phyloP scores from a whole-genome alignment of 2,888 invertebrate species.

The Autographa pulchrina region DNA sequence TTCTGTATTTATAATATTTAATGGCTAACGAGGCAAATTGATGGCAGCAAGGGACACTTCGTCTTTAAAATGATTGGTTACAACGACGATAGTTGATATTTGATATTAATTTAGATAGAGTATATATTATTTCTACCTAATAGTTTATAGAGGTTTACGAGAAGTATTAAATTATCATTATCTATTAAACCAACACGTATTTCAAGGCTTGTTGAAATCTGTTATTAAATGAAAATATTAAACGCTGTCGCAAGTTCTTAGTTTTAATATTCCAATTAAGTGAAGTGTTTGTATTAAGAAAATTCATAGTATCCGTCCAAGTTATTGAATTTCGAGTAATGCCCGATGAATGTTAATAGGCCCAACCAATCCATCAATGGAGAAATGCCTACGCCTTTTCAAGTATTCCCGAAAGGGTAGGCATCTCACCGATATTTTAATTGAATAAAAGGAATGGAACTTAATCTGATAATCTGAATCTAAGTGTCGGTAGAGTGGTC shows the following conservation, averaged over 20 bases:
- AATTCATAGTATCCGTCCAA: conserved; percentile 1
- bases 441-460: conserved; percentile 9
- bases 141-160: not conserved
- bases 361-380: not conserved
- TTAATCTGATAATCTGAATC: conserved; percentile 9
- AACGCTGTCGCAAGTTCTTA: not conserved
- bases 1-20: conserved; percentile 65
- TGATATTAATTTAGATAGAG: conserved; percentile 30
- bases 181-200: not conserved
- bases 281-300: conserved; percentile 3
- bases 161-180: not conserved
- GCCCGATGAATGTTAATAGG: conserved; percentile 6
- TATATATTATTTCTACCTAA: not conserved
- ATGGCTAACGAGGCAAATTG: conserved; percentile 70
- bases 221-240: not conserved
- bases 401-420: conserved; percentile 6
- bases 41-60: conserved; percentile 62
- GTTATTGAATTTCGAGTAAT: conserved; percentile 5
- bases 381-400: not conserved
- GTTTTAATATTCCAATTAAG: not conserved
- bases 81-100: conserved; percentile 36
- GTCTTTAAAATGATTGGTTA: conserved; percentile 45
- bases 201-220: not conserved
- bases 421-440: conserved; percentile 1
- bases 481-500: not conserved